Evolutionary conservation across 2,888 invertebrate genomes (phyloP).

Genomic region (Drosophila ustulata): DNA sequence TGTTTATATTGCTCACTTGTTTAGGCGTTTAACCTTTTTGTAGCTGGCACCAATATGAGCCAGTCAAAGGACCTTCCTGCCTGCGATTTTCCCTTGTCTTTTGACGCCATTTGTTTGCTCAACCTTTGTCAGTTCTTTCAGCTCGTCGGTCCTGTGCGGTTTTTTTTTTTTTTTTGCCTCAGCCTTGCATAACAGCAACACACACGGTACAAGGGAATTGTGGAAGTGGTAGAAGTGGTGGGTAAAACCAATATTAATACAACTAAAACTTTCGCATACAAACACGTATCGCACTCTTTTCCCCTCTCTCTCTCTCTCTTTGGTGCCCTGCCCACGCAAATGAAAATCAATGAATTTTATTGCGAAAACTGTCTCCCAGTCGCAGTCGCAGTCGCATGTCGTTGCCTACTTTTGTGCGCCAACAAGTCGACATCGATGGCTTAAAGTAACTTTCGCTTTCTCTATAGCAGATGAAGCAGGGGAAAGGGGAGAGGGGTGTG

Average conservation of each 20-base stretch:
- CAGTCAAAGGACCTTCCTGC: constrained; percentile 41
- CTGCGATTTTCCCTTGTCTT: constrained; percentile 66
- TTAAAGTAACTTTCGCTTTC: constrained; percentile 20
- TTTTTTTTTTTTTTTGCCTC: constrained; percentile 3
- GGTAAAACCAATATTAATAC: constrained; percentile 68
- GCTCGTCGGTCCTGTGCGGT: constrained; percentile 4
- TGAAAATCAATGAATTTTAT: constrained; percentile 75
- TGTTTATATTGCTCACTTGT: constrained; percentile 76
- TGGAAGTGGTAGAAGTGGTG: neutral
- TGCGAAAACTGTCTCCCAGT: constrained; percentile 37
- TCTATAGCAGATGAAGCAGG: neutral
- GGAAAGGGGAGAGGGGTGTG: neutral
- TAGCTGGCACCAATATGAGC: constrained; percentile 35
- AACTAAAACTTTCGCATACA: constrained; percentile 47
- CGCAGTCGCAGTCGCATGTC: constrained; percentile 14
- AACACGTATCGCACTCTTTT: neutral
- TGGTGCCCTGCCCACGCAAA: constrained; percentile 28
- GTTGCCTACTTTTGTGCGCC: constrained; percentile 31
- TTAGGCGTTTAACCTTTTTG: constrained; percentile 70
- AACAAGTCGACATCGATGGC: constrained; percentile 17
- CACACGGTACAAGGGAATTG: constrained; percentile 30
- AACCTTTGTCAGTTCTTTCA: constrained; percentile 57
- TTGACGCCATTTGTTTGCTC: constrained; percentile 74
- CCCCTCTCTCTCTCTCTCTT: neutral
- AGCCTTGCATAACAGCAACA: constrained; percentile 40